These are phyloP conservation scores for Fistularia tabacaria DNA, from an alignment of 2,797 vertebrate species.

Conservation along the genomic window DNA sequence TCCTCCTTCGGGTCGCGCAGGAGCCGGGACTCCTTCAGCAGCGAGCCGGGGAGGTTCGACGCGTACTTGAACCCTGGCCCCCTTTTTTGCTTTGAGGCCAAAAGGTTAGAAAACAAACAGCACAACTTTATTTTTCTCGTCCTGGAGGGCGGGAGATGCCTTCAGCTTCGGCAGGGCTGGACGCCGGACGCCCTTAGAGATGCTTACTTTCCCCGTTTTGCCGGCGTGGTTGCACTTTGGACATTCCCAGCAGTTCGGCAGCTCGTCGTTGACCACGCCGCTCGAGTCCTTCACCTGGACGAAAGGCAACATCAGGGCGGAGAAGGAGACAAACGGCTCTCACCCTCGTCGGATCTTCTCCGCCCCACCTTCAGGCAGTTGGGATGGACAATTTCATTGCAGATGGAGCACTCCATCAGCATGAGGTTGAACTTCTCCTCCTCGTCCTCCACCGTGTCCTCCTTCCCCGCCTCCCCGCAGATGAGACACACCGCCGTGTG, in stretches of 20 bases:
- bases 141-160: constrained; percentile 16
- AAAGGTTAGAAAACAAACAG: constrained; percentile 78
- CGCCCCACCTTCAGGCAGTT: constrained; percentile 91
- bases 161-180: neutral
- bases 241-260: constrained; percentile 99
- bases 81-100: constrained; percentile 99
- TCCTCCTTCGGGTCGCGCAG: constrained; percentile 87
- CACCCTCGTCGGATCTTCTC: neutral
- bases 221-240: constrained; percentile 96
- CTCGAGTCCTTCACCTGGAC: constrained; percentile 88
- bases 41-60: constrained; percentile 92
- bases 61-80: constrained; percentile 98
- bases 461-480: constrained; percentile 94
- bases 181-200: constrained; percentile 36
- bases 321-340: no score
- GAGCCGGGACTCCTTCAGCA: constrained; percentile 89
- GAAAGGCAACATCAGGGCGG: constrained; percentile 7
- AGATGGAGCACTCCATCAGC: constrained; percentile 99
- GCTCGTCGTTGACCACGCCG: constrained; percentile 92
- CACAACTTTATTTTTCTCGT: constrained; percentile 85
- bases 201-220: constrained; percentile 98
- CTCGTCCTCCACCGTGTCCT: constrained; percentile 90
- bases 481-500: constrained; percentile 94
- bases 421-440: constrained; percentile 93
- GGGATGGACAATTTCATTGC: constrained; percentile 96